These are phyloP conservation scores for Adelosebastes latens DNA, from an alignment of 2,797 vertebrate species.

Conservation along the genomic window DNA sequence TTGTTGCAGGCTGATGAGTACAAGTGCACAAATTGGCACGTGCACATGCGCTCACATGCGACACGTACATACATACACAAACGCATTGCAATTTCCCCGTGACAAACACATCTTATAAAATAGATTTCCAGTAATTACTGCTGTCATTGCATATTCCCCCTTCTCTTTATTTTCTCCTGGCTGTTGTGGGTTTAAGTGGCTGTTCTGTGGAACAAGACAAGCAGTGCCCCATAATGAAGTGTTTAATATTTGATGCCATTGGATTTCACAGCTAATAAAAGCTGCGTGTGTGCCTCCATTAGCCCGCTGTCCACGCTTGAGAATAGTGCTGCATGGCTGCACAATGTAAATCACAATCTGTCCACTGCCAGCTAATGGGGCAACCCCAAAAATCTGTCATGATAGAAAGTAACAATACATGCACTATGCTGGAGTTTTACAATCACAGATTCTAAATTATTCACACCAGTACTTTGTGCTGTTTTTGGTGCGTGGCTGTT, in stretches of 20 bases:
- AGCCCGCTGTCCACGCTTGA: conserved; percentile 70
- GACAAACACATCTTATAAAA: conserved; percentile 65
- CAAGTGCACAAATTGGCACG: conserved; percentile 5
- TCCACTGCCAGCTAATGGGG: conserved; percentile 68
- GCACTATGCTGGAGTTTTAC: conserved; percentile 52
- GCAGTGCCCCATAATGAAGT: conserved; percentile 82
- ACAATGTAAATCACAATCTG: conserved; percentile 77
- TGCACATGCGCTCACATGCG: neutral
- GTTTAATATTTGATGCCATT: conserved; percentile 85
- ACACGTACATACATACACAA: neutral
- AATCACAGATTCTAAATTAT: conserved; percentile 72
- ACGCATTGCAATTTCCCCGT: conserved; percentile 37
- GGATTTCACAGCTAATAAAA: conserved; percentile 85
- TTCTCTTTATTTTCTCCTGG: conserved; percentile 73
- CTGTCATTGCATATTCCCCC: conserved; percentile 68
- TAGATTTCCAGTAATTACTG: conserved; percentile 78
- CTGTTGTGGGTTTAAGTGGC: conserved; percentile 83
- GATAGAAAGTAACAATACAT: conserved; percentile 59
- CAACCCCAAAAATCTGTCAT: conserved; percentile 65
- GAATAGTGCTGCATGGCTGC: conserved; percentile 66
- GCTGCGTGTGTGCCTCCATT: conserved; percentile 77
- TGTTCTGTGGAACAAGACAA: conserved; percentile 80
- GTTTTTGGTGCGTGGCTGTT: conserved; percentile 56
- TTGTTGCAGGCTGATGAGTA: conserved; percentile 45
- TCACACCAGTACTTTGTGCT: conserved; percentile 62